These are phyloP conservation scores for Anas bernieri DNA, from an alignment of 2,797 vertebrate genomes.

Conservation along the genomic window DNA sequence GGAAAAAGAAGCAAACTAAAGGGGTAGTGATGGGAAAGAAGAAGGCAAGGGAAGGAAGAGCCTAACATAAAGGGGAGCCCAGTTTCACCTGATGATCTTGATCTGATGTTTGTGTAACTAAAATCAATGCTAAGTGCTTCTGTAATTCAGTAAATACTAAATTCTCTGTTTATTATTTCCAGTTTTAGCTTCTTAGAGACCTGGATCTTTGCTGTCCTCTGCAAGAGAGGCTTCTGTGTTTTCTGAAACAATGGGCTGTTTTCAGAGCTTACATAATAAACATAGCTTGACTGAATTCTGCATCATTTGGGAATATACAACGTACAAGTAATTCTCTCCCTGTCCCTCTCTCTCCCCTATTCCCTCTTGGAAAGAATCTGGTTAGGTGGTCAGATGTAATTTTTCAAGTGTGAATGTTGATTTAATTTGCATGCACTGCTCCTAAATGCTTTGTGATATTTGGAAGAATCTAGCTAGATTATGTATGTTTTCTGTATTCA, in stretches of 20 bases:
- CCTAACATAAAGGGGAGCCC: background rate
- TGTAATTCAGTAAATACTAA: background rate
- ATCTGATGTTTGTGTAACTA: background rate
- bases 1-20: background rate
- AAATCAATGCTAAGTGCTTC: background rate
- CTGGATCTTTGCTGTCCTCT: background rate
- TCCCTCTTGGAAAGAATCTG: background rate
- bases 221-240: background rate
- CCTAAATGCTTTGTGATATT: background rate
- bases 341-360: too few species aligned
- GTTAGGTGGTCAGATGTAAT: background rate
- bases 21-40: background rate
- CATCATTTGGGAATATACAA: background rate
- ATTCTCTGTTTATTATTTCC: background rate
- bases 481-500: background rate
- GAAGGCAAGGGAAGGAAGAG: background rate
- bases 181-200: background rate
- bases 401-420: background rate
- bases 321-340: background rate
- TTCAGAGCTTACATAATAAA: background rate
- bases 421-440: background rate
- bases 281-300: background rate
- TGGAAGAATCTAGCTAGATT: background rate
- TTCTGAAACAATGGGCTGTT: background rate
- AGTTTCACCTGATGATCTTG: background rate